A percentile compares a stretch with the other conserved stretches of the same genome.
Conservation (phyloP, 2,888 invertebrate species). For the Diogma glabrata region DNA sequence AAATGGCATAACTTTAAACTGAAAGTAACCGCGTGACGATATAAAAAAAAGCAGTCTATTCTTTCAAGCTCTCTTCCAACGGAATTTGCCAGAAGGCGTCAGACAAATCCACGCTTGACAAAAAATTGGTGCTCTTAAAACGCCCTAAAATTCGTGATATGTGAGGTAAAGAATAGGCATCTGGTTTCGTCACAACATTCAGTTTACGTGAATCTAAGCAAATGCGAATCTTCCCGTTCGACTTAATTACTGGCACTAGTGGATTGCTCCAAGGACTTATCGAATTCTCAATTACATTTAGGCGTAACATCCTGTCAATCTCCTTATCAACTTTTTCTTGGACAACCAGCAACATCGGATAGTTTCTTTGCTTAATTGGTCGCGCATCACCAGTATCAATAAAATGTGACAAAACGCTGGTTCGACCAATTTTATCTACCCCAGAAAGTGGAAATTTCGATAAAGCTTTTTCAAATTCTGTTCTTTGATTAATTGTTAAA, state of each 20-base stretch:
- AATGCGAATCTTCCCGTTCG: background rate
- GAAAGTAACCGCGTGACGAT: background rate
- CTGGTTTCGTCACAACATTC: slow-evolving; percentile 5
- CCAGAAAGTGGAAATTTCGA: background rate
- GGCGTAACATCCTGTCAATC: slow-evolving; percentile 2
- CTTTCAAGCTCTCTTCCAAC: background rate
- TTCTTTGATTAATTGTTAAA: background rate
- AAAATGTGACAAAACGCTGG: background rate
- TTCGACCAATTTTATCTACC: background rate
- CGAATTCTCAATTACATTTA: slow-evolving; percentile 2
- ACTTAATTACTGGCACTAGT: background rate
- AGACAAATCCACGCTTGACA: background rate
- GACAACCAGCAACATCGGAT: background rate
- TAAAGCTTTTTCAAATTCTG: background rate
- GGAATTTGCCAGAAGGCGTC: background rate
- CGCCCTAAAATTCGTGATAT: slow-evolving; percentile 1
- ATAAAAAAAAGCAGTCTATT: background rate
- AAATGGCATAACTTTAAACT: slow-evolving; percentile 2
- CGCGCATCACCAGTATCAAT: background rate
- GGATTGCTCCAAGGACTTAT: slow-evolving; percentile 4
- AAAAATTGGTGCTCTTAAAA: background rate
- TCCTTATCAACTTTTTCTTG: slow-evolving; percentile 4
- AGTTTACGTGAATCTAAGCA: slow-evolving; percentile 4
- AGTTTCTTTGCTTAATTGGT: background rate
- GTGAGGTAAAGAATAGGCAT: slow-evolving; percentile 6